These are phyloP conservation scores for Halichondria panicea DNA, from an alignment of 37 sponge, comb jelly and placozoan species.

Conservation along the genomic window DNA sequence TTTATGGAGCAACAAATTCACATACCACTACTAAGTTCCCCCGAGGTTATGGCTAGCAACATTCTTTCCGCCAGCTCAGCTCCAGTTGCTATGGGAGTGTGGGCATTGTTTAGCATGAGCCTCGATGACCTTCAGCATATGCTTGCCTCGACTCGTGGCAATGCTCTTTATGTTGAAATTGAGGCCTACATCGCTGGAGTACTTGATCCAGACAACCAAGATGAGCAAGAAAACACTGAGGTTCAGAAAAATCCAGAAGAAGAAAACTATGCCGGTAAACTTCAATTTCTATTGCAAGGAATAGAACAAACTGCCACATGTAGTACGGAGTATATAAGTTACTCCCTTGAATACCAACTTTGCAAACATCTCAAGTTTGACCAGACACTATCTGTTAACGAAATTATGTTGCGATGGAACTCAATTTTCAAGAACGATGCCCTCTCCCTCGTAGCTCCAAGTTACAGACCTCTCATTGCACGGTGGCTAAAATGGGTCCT, in stretches of 20 bases:
- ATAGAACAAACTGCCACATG: conserved; percentile 32
- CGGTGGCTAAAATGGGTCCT: conserved; percentile 59
- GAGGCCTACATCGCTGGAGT: conserved; percentile 14
- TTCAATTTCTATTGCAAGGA: conserved; percentile 38
- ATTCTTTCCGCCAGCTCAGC: conserved; percentile 3
- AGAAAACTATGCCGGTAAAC: conserved; percentile 28
- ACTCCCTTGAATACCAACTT: conserved; percentile 54
- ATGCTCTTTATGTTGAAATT: conserved; percentile 12
- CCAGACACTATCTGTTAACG: background rate
- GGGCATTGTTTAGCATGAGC: conserved; percentile 40
- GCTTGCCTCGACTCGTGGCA: background rate
- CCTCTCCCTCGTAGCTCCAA: conserved; percentile 12
- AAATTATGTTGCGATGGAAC: conserved; percentile 17
- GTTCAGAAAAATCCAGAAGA: background rate
- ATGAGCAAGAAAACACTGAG: background rate
- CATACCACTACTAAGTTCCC: conserved; percentile 39
- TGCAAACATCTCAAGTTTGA: conserved; percentile 15
- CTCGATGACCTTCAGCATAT: conserved; percentile 26
- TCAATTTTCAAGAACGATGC: conserved; percentile 27
- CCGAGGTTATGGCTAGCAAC: conserved; percentile 18
- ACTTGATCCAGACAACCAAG: background rate
- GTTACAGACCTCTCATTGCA: conserved; percentile 44
- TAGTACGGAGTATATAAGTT: conserved; percentile 41
- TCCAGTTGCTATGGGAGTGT: conserved; percentile 34
- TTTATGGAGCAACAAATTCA: conserved; percentile 56